These are phyloP conservation scores for Saccopteryx leptura DNA, from an alignment of 2,113 vertebrate species.

Conservation along the genomic window DNA sequence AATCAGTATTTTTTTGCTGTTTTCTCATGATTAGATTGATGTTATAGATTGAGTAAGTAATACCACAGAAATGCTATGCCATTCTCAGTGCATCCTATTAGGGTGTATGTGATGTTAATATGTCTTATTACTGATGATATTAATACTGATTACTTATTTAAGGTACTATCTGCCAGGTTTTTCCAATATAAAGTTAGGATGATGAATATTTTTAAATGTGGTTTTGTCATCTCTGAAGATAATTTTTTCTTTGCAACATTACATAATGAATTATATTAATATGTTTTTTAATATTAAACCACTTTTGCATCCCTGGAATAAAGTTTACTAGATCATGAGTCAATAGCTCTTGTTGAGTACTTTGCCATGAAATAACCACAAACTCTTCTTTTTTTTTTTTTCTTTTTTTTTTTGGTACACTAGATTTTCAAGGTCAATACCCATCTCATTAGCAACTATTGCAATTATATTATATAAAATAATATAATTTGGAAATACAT, in stretches of 20 bases:
- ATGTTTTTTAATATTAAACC: conserved; percentile 12
- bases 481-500: not conserved
- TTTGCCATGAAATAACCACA: not conserved
- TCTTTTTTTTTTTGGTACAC: conserved; percentile 10
- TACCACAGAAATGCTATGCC: not conserved
- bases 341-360: conserved; percentile 8
- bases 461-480: conserved; percentile 22
- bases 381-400: conserved; percentile 21
- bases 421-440: conserved; percentile 41
- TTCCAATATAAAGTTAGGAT: not conserved
- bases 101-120: not conserved
- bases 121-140: not conserved
- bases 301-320: not conserved
- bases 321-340: not conserved
- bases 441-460: not conserved
- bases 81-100: not conserved
- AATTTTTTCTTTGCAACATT: conserved; percentile 48
- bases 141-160: not conserved
- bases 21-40: not conserved
- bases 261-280: conserved; percentile 58
- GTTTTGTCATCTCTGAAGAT: conserved; percentile 26
- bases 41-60: not conserved
- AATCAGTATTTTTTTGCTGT: not conserved
- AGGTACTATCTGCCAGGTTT: not conserved
- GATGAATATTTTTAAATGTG: conserved; percentile 51